Percentiles rank a stretch among this genome's conserved stretches.
These are phyloP conservation scores for Siniperca obscura DNA, from an alignment of 2,797 vertebrate species.

Conservation along the genomic window DNA sequence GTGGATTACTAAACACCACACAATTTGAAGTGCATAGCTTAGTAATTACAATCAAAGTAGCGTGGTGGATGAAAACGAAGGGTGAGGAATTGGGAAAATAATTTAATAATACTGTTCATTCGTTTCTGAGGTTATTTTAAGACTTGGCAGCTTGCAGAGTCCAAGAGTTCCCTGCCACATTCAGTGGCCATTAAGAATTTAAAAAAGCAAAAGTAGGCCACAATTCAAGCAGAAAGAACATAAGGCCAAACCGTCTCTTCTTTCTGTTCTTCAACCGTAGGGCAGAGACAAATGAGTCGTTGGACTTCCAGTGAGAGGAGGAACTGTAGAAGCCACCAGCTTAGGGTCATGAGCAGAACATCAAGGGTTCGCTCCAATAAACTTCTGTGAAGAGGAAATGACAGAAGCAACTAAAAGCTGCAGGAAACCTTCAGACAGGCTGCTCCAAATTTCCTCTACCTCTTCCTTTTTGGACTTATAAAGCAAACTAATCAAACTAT, in stretches of 20 bases:
- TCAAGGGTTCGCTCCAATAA: slow-evolving; percentile 15
- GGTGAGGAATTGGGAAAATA: slow-evolving; percentile 34
- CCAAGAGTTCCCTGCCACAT: slow-evolving; percentile 58
- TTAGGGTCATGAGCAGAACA: slow-evolving; percentile 7
- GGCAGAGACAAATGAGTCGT: slow-evolving; percentile 25
- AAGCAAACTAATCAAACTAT: not conserved
- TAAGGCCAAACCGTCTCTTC: slow-evolving; percentile 42
- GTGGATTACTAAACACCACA: slow-evolving; percentile 2
- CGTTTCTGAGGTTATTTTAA: slow-evolving; percentile 70
- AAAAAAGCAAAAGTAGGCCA: slow-evolving; percentile 75
- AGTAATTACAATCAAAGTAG: slow-evolving; percentile 24
- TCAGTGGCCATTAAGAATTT: slow-evolving; percentile 75
- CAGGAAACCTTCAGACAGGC: not conserved
- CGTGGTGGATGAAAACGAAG: slow-evolving; percentile 19
- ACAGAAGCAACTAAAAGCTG: not conserved
- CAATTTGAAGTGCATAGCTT: slow-evolving; percentile 12
- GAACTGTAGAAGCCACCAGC: slow-evolving; percentile 21
- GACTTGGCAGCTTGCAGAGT: slow-evolving; percentile 58
- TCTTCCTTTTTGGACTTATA: not conserved
- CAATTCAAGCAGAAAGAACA: slow-evolving; percentile 62
- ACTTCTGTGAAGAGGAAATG: not conserved
- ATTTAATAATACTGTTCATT: slow-evolving; percentile 42
- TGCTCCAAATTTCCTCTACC: not conserved
- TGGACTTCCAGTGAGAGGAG: not conserved
- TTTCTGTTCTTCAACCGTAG: slow-evolving; percentile 35